Percentiles rank a stretch among this genome's conserved stretches.
Evolutionary conservation across 2,797 vertebrate genomes (phyloP).

Genomic region (Darevskia nairensis): DNA sequence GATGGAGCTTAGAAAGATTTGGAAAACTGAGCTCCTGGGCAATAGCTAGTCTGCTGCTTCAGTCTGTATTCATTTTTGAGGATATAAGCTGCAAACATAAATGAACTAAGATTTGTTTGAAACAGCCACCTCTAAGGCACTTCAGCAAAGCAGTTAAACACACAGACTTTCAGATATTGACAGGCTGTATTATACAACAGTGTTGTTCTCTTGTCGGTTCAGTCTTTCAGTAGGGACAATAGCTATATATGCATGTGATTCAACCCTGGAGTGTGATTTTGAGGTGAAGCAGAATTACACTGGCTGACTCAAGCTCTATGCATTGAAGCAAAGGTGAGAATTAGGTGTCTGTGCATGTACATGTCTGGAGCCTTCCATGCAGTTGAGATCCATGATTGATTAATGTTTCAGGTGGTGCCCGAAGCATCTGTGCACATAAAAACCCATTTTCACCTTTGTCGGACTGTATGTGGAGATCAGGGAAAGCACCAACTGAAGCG

Average conservation of each 20-base stretch:
- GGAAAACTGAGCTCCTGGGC: constrained; percentile 48
- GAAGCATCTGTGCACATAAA: not conserved
- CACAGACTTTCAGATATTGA: not conserved
- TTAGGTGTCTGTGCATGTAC: not conserved
- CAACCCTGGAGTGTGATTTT: not conserved
- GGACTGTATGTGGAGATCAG: not conserved
- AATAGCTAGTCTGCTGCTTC: constrained; percentile 1
- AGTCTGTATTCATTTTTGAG: not conserved
- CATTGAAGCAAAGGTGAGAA: not conserved
- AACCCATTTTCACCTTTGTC: not conserved
- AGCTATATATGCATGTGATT: not conserved
- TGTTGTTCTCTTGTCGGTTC: not conserved
- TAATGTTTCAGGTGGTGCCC: not conserved
- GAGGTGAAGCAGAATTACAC: not conserved
- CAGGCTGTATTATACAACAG: not conserved
- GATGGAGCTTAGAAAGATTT: constrained; percentile 15
- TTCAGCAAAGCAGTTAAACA: accelerated
- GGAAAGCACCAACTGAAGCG: not conserved
- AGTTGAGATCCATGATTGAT: not conserved
- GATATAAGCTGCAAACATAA: not conserved
- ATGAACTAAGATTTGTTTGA: not conserved
- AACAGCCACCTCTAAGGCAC: not conserved
- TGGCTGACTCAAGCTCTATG: not conserved
- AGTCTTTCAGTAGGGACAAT: not conserved
- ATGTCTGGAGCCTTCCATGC: not conserved